A percentile compares a stretch with the other conserved stretches of the same genome.
phyloP scores from a whole-genome alignment of 1,140 invertebrate genomes.

The Asbolus verrucosus region DNA sequence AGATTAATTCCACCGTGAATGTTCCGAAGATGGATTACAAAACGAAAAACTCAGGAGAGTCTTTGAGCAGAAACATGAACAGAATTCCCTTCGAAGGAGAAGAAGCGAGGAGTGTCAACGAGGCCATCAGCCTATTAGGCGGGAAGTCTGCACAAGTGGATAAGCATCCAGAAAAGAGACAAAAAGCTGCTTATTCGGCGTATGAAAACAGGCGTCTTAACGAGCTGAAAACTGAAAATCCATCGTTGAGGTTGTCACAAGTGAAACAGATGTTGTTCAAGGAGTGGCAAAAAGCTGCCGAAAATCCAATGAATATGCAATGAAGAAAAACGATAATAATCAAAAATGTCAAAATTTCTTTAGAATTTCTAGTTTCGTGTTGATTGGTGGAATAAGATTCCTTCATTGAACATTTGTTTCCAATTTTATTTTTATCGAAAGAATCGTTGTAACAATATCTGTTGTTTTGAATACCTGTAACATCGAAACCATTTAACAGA shows the following conservation, averaged over 20 bases:
- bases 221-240: conserved; percentile 89
- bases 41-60: conserved; percentile 56
- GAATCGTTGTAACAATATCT: too few relatives aligned
- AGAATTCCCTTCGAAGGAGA: conserved; percentile 75
- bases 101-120: conserved; percentile 86
- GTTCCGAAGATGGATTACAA: conserved; percentile 50
- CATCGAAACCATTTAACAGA: too few relatives aligned
- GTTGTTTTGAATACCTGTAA: too few relatives aligned
- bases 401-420: too few relatives aligned
- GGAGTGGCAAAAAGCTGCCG: conserved; percentile 95
- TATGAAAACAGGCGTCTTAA: conserved; percentile 90
- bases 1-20: conserved; percentile 74
- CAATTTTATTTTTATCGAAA: too few relatives aligned
- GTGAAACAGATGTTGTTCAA: conserved; percentile 82
- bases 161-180: conserved; percentile 89
- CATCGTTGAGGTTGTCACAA: conserved; percentile 84
- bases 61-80: conserved; percentile 2
- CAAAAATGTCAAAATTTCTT: too few relatives aligned
- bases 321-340: too few relatives aligned
- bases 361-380: too few relatives aligned
- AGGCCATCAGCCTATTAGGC: conserved; percentile 77
- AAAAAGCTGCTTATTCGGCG: conserved; percentile 89
- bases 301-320: conserved; percentile 87
- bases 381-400: too few relatives aligned
- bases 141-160: conserved; percentile 73